Conservation (phyloP, 2,113 vertebrate genomes). For the Scomber scombrus region DNA sequence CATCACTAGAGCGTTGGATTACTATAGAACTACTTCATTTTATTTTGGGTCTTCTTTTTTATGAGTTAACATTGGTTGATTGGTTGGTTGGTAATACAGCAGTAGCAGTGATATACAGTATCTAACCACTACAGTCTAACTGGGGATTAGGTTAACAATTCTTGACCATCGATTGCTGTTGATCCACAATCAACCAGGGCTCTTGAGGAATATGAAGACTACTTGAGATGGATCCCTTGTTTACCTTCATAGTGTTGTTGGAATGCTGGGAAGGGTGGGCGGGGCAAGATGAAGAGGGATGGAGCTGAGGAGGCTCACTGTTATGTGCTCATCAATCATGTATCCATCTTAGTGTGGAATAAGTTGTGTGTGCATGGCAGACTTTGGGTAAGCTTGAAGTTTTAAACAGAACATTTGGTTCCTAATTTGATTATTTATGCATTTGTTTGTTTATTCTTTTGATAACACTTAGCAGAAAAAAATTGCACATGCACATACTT, state of each 20-base stretch:
- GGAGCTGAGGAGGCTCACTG: constrained; percentile 25
- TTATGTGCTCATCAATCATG: constrained; percentile 61
- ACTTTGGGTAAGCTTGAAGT: constrained; percentile 79
- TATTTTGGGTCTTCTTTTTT: constrained; percentile 46
- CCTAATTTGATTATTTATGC: constrained; percentile 59
- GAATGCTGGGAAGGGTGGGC: constrained; percentile 18
- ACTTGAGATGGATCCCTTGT: constrained; percentile 53
- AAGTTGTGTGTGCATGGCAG: constrained; percentile 63
- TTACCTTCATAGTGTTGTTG: constrained; percentile 41
- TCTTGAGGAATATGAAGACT: constrained; percentile 51
- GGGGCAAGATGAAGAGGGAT: background rate
- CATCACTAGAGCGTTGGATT: constrained; percentile 44
- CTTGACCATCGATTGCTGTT: constrained; percentile 23
- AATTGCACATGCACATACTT: constrained; percentile 70
- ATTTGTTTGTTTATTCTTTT: constrained; percentile 46
- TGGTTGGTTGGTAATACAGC: background rate
- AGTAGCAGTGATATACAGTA: constrained; percentile 9
- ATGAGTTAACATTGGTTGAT: constrained; percentile 45
- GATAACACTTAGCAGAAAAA: constrained; percentile 50
- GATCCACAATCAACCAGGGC: constrained; percentile 48
- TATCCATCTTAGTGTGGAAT: constrained; percentile 50
- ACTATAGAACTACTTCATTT: constrained; percentile 30
- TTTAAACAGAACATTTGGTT: constrained; percentile 64
- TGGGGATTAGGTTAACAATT: constrained; percentile 19
- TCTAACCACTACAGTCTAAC: constrained; percentile 14